phyloP scores from a whole-genome alignment of 2,888 invertebrate genomes.

The Galeruca laticollis region DNA sequence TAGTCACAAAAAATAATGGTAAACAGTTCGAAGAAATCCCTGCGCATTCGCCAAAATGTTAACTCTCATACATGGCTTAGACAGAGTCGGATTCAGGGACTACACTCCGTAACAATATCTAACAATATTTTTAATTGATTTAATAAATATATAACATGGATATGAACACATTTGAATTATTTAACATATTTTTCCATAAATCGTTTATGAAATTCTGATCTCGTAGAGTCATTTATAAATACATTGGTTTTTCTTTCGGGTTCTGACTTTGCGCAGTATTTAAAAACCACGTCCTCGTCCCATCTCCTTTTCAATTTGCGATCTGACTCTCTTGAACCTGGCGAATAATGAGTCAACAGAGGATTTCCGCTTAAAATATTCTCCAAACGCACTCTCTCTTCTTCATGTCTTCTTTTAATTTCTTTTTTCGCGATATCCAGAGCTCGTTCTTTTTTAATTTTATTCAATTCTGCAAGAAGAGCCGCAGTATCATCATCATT shows the following conservation, averaged over 20 bases:
- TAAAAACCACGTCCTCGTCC: conserved; percentile 99
- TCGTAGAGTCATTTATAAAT: conserved; percentile 97
- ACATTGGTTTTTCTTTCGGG: conserved; percentile 88
- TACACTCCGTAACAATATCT: no score
- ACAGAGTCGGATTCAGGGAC: no score
- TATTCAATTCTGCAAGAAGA: conserved; percentile 91
- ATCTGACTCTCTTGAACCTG: conserved; percentile 80
- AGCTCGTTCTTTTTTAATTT: conserved; percentile 95
- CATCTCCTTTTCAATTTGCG: conserved; percentile 93
- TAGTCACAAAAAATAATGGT: no score
- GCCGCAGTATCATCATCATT: conserved; percentile 86
- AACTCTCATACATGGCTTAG: no score
- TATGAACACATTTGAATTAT: conserved; percentile 65
- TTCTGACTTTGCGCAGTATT: conserved; percentile 98
- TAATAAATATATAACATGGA: background rate
- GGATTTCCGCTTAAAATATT: conserved; percentile 99
- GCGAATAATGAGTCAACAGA: conserved; percentile 84
- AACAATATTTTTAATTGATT: no score
- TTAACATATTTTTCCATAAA: conserved; percentile 99
- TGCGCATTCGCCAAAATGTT: no score
- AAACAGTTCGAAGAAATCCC: no score
- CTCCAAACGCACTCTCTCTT: conserved; percentile 97
- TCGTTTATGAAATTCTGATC: conserved; percentile 99
- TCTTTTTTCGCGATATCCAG: conserved; percentile 92
- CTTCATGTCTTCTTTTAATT: conserved; percentile 90